Conservation (phyloP, 1,140 invertebrate species). For the Drosophila sp. region DNA sequence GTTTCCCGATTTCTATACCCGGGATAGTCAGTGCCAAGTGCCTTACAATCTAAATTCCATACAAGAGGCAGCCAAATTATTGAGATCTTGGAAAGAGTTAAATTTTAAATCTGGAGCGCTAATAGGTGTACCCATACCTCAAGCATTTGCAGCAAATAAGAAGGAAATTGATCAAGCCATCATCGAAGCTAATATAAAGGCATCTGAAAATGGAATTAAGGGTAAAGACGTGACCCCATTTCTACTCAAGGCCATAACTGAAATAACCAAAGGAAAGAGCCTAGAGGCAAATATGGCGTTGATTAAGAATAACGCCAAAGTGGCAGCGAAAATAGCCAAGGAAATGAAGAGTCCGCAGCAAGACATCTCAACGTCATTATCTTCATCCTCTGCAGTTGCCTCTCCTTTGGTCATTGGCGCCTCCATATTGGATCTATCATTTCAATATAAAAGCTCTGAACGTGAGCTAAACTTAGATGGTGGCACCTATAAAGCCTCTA, state of each 20-base stretch:
- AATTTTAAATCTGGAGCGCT: constrained; percentile 91
- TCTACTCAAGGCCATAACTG: constrained; percentile 89
- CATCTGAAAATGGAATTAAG: constrained; percentile 86
- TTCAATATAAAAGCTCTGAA: constrained; percentile 53
- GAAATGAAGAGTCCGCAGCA: constrained; percentile 79
- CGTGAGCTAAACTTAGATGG: constrained; percentile 88
- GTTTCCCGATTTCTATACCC: constrained; percentile 96
- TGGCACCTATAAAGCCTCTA: constrained; percentile 87
- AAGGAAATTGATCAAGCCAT: constrained; percentile 88
- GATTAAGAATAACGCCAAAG: constrained; percentile 95
- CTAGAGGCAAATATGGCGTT: constrained; percentile 94
- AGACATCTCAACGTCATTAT: constrained; percentile 3
- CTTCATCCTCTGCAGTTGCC: constrained; percentile 28
- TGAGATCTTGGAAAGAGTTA: constrained; percentile 86
- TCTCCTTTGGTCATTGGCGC: constrained; percentile 65
- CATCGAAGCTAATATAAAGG: constrained; percentile 88
- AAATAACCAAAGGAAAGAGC: constrained; percentile 91
- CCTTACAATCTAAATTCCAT: constrained; percentile 87
- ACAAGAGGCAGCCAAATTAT: constrained; percentile 88
- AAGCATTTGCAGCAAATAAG: constrained; percentile 84
- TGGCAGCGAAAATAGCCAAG: constrained; percentile 92
- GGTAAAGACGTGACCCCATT: constrained; percentile 98
- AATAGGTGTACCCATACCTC: constrained; percentile 95
- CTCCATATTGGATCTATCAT: constrained; percentile 72
- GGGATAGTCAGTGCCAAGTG: constrained; percentile 87